These are phyloP conservation scores for Athrips mouffetella DNA, from an alignment of 2,888 invertebrate genomes.

Conservation along the genomic window DNA sequence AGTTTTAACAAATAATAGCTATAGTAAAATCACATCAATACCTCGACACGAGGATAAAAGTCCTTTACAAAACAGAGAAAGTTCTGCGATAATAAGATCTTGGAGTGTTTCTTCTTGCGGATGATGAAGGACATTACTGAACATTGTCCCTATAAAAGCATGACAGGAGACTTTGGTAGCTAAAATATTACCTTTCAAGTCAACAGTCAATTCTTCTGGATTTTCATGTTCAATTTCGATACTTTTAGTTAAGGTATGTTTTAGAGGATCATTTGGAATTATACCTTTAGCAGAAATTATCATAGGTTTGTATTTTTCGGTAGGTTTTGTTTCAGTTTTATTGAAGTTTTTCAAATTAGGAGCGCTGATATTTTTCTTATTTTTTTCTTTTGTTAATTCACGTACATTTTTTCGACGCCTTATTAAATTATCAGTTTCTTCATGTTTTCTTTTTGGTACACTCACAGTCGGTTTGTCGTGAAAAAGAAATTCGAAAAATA, in stretches of 20 bases:
- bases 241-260: conserved; percentile 8
- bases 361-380: conserved; percentile 14
- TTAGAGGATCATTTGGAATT: conserved; percentile 18
- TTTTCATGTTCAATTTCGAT: conserved; percentile 17
- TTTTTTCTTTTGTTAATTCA: conserved; percentile 19
- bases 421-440: conserved; percentile 20
- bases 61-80: conserved; percentile 67
- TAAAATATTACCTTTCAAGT: conserved; percentile 63
- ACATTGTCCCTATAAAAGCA: conserved; percentile 63
- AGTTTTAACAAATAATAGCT: conserved; percentile 33
- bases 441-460: conserved; percentile 8
- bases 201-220: conserved; percentile 43
- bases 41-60: conserved; percentile 61
- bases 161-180: conserved; percentile 60
- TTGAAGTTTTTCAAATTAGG: not conserved
- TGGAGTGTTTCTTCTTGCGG: conserved; percentile 45
- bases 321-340: conserved; percentile 18
- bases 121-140: conserved; percentile 49
- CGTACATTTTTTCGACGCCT: conserved; percentile 30
- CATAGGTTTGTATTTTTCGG: conserved; percentile 30
- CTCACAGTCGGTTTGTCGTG: conserved; percentile 29
- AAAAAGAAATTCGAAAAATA: conserved; percentile 52
- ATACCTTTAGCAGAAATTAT: conserved; percentile 36
- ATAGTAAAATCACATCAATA: conserved; percentile 62
- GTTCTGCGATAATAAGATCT: conserved; percentile 59